Conservation (phyloP, 1,140 invertebrate species). For the Asbolus verrucosus region DNA sequence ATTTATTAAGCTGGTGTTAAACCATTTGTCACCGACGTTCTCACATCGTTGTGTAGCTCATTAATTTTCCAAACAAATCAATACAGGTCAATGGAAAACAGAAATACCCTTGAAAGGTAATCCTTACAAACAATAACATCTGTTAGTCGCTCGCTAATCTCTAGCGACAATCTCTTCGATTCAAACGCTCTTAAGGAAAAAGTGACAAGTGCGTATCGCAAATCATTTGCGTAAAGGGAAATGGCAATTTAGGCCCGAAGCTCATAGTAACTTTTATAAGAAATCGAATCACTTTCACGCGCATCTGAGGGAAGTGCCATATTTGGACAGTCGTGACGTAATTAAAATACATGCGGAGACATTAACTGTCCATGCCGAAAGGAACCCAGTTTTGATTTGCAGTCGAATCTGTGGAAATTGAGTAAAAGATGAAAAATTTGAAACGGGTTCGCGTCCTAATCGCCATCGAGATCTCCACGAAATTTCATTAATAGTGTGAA, state of each 20-base stretch:
- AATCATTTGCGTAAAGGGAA: conserved; percentile 3
- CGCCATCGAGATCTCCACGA: no score
- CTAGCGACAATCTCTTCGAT: background rate
- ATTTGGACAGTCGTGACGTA: conserved; percentile 26
- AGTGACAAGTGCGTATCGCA: conserved; percentile 10
- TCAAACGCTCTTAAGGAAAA: background rate
- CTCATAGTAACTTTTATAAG: conserved; percentile 23
- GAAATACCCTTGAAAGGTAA: conserved; percentile 18
- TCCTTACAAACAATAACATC: conserved; percentile 25
- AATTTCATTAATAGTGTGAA: no score
- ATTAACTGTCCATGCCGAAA: background rate
- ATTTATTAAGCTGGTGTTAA: no score
- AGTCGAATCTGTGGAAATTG: background rate
- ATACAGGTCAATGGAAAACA: conserved; percentile 27
- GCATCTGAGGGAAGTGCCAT: conserved; percentile 29
- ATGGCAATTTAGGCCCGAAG: conserved; percentile 15
- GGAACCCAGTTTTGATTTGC: conserved; percentile 17
- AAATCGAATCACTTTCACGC: conserved; percentile 37
- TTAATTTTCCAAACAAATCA: conserved; percentile 32
- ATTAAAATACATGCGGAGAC: background rate
- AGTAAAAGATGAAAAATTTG: background rate
- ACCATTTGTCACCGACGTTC: background rate
- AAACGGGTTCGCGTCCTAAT: no score
- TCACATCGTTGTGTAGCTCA: background rate
- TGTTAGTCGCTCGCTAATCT: background rate